Evolutionary conservation across 2,888 invertebrate genomes (phyloP).

Genomic region (Nomada hirtipes): DNA sequence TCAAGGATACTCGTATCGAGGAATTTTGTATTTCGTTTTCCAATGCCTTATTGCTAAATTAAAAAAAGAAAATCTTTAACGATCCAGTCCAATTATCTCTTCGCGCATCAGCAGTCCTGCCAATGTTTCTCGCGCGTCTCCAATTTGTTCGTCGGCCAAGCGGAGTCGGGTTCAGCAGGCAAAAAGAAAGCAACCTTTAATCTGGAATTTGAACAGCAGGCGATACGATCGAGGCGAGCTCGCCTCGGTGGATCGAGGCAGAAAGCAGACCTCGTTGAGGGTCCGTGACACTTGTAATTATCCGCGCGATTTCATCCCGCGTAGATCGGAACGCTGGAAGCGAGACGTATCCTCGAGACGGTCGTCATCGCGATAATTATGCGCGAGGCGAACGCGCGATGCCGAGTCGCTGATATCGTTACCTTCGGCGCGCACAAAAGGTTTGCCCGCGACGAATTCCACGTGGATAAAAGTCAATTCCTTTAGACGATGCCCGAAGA

Average conservation of each 20-base stretch:
- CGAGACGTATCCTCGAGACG: constrained; percentile 29
- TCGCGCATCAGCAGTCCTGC: neutral
- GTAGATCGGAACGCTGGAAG: constrained; percentile 24
- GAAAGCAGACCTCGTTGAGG: constrained; percentile 34
- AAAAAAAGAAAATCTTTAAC: neutral
- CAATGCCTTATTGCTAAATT: no score
- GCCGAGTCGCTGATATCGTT: constrained; percentile 60
- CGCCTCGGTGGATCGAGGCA: constrained; percentile 27
- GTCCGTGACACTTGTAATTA: constrained; percentile 65
- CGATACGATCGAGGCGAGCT: constrained; percentile 44
- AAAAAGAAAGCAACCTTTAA: constrained; percentile 51
- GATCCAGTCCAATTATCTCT: neutral
- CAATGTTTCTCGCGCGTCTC: constrained; percentile 14
- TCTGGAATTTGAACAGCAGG: constrained; percentile 51
- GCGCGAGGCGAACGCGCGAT: constrained; percentile 54
- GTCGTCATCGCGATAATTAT: constrained; percentile 69
- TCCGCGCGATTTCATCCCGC: constrained; percentile 57
- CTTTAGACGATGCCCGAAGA: constrained; percentile 1
- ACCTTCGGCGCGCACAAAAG: constrained; percentile 49
- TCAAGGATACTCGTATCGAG: neutral
- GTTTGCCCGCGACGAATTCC: constrained; percentile 33
- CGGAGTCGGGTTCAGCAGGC: neutral
- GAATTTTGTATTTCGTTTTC: no score
- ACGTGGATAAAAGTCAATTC: constrained; percentile 51
- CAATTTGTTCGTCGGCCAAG: constrained; percentile 39